A percentile compares a stretch with the other conserved stretches of the same genome.
These are phyloP conservation scores for Cercopithecus mitis DNA, from an alignment of 2,797 vertebrate genomes.

Conservation along the genomic window DNA sequence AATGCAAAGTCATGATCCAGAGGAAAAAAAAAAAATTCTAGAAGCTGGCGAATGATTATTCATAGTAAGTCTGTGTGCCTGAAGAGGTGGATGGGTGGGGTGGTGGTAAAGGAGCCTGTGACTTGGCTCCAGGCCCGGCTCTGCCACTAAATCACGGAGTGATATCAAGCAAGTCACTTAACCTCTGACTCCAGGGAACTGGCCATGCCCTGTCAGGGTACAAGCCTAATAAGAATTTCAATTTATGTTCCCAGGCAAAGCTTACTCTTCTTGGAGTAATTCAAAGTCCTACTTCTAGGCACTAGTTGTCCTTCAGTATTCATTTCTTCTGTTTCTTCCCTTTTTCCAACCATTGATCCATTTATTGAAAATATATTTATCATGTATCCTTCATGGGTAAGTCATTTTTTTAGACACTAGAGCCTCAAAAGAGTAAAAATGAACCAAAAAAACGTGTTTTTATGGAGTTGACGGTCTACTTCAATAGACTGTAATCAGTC, in stretches of 20 bases:
- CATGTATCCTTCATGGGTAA: background rate
- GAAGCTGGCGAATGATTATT: background rate
- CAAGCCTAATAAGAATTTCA: background rate
- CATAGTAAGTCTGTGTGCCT: background rate
- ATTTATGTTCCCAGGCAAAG: constrained; percentile 17
- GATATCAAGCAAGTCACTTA: background rate
- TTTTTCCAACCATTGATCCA: background rate
- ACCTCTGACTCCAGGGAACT: background rate
- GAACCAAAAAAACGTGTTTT: background rate
- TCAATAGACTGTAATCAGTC: background rate
- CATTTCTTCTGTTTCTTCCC: background rate
- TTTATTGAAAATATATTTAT: constrained; percentile 17
- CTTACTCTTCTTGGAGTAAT: background rate
- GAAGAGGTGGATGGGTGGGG: fast-evolving
- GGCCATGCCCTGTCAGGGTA: background rate
- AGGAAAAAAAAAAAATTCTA: background rate
- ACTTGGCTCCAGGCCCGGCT: background rate
- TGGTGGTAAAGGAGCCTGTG: background rate
- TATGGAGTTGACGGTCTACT: background rate
- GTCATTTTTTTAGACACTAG: background rate
- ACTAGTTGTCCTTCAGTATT: background rate
- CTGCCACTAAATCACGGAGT: background rate
- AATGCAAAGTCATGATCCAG: background rate
- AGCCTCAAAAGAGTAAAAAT: background rate
- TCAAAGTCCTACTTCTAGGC: background rate